A percentile compares a stretch with the other conserved stretches of the same genome.
phyloP scores from a whole-genome alignment of 2,888 invertebrate species.

The Papilio gigon region DNA sequence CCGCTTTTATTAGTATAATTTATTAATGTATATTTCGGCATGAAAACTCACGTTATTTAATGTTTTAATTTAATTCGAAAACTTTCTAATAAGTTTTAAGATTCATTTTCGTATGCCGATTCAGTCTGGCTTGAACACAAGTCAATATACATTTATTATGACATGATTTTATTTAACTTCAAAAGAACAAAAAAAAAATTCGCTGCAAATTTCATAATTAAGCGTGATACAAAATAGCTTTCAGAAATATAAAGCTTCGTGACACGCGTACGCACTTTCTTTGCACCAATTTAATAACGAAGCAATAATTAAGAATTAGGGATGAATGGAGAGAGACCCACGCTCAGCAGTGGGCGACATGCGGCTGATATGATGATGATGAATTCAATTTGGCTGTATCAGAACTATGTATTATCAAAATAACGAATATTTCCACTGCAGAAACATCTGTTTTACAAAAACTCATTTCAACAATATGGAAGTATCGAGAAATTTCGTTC shows the following conservation, averaged over 20 bases:
- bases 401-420: too few relatives aligned
- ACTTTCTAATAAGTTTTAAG: not conserved
- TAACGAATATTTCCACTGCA: not conserved
- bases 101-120: constrained; percentile 1
- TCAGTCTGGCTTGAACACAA: constrained; percentile 30
- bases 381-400: not conserved
- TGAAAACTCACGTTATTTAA: not conserved
- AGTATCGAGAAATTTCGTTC: too few relatives aligned
- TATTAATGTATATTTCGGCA: too few relatives aligned
- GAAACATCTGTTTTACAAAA: too few relatives aligned
- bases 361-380: too few relatives aligned
- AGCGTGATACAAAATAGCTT: not conserved
- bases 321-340: too few relatives aligned
- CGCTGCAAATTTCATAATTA: constrained; percentile 1
- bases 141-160: constrained; percentile 26
- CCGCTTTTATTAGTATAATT: too few relatives aligned
- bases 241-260: not conserved
- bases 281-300: not conserved
- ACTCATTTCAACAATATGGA: too few relatives aligned
- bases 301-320: not conserved
- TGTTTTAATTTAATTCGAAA: constrained; percentile 11
- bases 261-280: not conserved
- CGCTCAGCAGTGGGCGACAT: too few relatives aligned
- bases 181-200: not conserved
- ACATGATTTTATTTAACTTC: constrained; percentile 16